Evolutionary conservation across 2,797 vertebrate genomes (phyloP).

Genomic region (Typhlichthys eigenmanni): DNA sequence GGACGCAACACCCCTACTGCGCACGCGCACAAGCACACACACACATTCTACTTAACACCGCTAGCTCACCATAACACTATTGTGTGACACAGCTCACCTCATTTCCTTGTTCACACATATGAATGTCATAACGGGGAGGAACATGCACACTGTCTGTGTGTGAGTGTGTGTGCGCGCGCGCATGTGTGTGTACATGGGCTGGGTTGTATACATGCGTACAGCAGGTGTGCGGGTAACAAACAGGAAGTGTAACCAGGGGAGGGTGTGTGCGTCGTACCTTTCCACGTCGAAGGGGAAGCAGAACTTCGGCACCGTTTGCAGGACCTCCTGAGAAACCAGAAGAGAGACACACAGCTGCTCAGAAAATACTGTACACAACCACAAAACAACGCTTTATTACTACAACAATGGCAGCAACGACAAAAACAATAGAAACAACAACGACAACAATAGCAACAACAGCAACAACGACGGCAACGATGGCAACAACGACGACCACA

Average conservation of each 20-base stretch:
- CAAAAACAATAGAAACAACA: too few relatives aligned
- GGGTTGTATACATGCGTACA: neutral
- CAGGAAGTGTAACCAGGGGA: constrained; percentile 15
- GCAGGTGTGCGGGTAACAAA: constrained; percentile 21
- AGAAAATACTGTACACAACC: constrained; percentile 34
- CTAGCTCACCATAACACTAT: constrained; percentile 17
- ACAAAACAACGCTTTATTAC: neutral
- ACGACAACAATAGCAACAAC: too few relatives aligned
- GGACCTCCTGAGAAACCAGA: constrained; percentile 85
- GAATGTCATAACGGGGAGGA: constrained; percentile 14
- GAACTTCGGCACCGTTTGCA: constrained; percentile 94
- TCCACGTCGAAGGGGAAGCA: constrained; percentile 97
- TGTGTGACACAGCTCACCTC: constrained; percentile 20
- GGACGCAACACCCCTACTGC: neutral
- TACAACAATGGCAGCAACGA: too few relatives aligned
- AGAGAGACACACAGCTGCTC: constrained; percentile 45
- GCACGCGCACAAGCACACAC: neutral
- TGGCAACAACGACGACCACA: too few relatives aligned
- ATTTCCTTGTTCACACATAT: constrained; percentile 23
- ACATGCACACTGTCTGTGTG: neutral
- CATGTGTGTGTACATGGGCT: neutral
- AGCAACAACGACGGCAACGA: too few relatives aligned
- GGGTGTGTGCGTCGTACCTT: constrained; percentile 81
- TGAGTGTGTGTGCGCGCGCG: constrained; percentile 8
- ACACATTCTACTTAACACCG: neutral